Evolutionary conservation across 2,888 invertebrate species (phyloP).

Genomic region (Rhagium mordax): DNA sequence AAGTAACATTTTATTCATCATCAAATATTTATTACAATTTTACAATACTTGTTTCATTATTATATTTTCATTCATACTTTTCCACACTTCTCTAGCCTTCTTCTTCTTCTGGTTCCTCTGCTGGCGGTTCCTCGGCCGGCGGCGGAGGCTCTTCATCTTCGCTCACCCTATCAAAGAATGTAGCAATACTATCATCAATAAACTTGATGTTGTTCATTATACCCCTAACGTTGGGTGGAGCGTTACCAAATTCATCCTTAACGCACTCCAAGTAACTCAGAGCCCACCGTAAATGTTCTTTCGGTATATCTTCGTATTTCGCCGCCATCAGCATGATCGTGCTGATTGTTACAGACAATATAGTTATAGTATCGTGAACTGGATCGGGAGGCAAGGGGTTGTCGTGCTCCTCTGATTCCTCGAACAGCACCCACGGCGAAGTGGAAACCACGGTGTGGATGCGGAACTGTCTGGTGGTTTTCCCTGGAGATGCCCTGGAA

Average conservation of each 20-base stretch:
- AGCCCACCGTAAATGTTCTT: slow-evolving; percentile 37
- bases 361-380: slow-evolving; percentile 54
- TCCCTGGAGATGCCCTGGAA: neutral
- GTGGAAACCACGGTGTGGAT: neutral
- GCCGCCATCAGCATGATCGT: slow-evolving; percentile 36
- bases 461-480: slow-evolving; percentile 10
- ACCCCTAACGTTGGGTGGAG: slow-evolving; percentile 41
- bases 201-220: slow-evolving; percentile 41
- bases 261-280: slow-evolving; percentile 40
- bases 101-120: neutral
- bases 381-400: slow-evolving; percentile 16
- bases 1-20: too few relatives aligned
- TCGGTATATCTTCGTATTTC: slow-evolving; percentile 9
- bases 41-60: too few relatives aligned
- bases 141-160: neutral
- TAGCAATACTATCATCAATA: slow-evolving; percentile 4
- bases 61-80: too few relatives aligned
- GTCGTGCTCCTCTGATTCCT: slow-evolving; percentile 3
- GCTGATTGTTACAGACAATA: slow-evolving; percentile 35
- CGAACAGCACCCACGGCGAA: slow-evolving; percentile 6
- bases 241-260: slow-evolving; percentile 41
- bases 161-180: neutral
- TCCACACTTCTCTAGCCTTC: too few relatives aligned
- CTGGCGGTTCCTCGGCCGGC: neutral
- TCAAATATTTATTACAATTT: too few relatives aligned